Percentiles rank a stretch among this genome's conserved stretches.
These are phyloP conservation scores for Drosophila mulleri DNA, from an alignment of 2,888 invertebrate genomes.

Conservation along the genomic window DNA sequence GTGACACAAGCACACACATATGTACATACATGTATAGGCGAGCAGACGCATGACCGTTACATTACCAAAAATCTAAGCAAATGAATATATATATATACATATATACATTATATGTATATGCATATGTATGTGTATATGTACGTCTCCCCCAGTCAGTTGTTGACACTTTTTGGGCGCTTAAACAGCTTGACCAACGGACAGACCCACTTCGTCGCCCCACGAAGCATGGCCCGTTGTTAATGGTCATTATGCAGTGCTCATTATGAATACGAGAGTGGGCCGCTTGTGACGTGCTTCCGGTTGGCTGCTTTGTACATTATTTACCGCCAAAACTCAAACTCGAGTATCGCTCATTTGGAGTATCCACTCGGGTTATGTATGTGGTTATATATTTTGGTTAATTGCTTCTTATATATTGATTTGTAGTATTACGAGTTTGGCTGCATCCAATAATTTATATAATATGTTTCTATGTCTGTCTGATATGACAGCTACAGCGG, in stretches of 20 bases:
- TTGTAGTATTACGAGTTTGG: not conserved
- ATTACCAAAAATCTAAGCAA: slow-evolving; percentile 60
- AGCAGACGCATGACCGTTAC: slow-evolving; percentile 69
- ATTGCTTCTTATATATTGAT: slow-evolving; percentile 5
- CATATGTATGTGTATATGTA: not conserved
- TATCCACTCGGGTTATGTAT: not conserved
- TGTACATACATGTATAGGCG: slow-evolving; percentile 2
- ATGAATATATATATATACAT: slow-evolving; percentile 18
- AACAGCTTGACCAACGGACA: slow-evolving; percentile 51
- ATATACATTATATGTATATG: not conserved
- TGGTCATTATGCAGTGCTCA: slow-evolving; percentile 61
- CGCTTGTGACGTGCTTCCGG: slow-evolving; percentile 65
- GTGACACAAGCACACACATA: slow-evolving; percentile 41
- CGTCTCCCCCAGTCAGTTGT: slow-evolving; percentile 38
- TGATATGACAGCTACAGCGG: not conserved
- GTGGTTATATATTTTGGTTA: not conserved
- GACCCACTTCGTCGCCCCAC: slow-evolving; percentile 25
- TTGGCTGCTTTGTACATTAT: slow-evolving; percentile 42
- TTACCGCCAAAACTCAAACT: slow-evolving; percentile 21
- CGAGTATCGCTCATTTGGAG: slow-evolving; percentile 20
- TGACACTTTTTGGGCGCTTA: slow-evolving; percentile 74
- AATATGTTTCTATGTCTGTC: not conserved
- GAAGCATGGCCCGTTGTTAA: slow-evolving; percentile 30
- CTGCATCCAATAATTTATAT: not conserved
- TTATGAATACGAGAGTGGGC: slow-evolving; percentile 49